Evolutionary conservation across 1,140 invertebrate genomes (phyloP), one percentile per base, ranked within the genome.

Genomic region (Rhopalosiphum maidis): DNA sequence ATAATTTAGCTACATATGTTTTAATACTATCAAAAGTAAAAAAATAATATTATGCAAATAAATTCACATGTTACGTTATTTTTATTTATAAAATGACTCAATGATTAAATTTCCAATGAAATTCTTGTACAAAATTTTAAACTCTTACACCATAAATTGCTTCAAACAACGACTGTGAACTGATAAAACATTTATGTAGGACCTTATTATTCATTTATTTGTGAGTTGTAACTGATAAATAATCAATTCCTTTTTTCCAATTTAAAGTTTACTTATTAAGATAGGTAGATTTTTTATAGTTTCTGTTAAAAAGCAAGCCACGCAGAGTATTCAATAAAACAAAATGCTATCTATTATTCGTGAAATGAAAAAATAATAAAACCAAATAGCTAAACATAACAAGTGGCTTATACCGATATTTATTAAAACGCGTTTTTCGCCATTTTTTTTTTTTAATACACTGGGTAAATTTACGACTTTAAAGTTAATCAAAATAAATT

Each of bases 261-360:
- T 77, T 77, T 77, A 77, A 77, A 77, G 60, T 77, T 77, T 77
- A 77, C n/a, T 77, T 77, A 77, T 77, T 77, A 77, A 77, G n/a
- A 77, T 77, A 35, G 30, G 60, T 77, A 77, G n/a, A 77, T 77
- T 77, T 77, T 77, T 77, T 77, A 77, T 77, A 77, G n/a, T 15
- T 77, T 68, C 30, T 68, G 60, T 68, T 68, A 68, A 68, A 60
- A 68, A 68, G 60, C 60, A n/a, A 77, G 60, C 60, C 60, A n/a
- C 30, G 60, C 60, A n/a, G 60, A 77, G 18, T n/a, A 77, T 77
- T 77, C 60, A 77, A 77, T 77, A 77, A 77, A 77, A 77, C 60
- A 77, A 77, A 77, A 77, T 77, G 60, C 15, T 23, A n/a, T 77
- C 60, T 77, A 77, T 77, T 77, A 77, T 77, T 77, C n/a, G 11